These are phyloP conservation scores for Capitulum mitella DNA, from an alignment of 2,888 invertebrate species.

Conservation along the genomic window DNA sequence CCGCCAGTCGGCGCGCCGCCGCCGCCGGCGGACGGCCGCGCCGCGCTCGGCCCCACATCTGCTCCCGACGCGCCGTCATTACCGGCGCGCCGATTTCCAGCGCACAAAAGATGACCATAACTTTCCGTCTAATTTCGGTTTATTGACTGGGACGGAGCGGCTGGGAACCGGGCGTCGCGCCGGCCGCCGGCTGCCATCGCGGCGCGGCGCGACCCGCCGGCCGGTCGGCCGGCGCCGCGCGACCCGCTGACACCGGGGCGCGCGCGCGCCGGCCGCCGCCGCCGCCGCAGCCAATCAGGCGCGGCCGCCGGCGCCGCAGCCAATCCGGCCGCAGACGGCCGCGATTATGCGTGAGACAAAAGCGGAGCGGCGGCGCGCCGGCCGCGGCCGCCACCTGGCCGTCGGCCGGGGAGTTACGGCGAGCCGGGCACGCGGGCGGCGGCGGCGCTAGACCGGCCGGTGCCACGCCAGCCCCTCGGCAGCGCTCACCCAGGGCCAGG, in stretches of 20 bases:
- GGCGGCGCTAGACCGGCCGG: constrained; percentile 59
- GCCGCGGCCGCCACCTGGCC: constrained; percentile 43
- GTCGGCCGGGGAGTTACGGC: constrained; percentile 50
- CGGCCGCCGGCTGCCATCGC: neutral
- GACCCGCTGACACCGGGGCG: constrained; percentile 44
- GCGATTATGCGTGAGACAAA: constrained; percentile 43
- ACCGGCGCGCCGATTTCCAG: constrained; percentile 54
- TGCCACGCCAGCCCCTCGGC: constrained; percentile 58
- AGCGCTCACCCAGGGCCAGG: too few relatives aligned
- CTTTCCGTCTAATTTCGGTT: constrained; percentile 42
- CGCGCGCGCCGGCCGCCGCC: constrained; percentile 42
- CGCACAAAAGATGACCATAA: constrained; percentile 42
- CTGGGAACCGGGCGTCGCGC: neutral
- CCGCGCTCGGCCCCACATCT: neutral
- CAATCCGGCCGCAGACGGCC: neutral
- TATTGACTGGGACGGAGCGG: constrained; percentile 29
- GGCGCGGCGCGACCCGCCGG: constrained; percentile 39
- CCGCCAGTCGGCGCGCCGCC: constrained; percentile 49
- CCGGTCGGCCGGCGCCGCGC: constrained; percentile 56
- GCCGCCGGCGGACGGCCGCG: constrained; percentile 56
- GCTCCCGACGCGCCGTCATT: constrained; percentile 49
- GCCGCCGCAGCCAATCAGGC: constrained; percentile 43
- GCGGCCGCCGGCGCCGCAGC: constrained; percentile 45
- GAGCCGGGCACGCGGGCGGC: constrained; percentile 58
- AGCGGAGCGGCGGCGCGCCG: constrained; percentile 58